Evolutionary conservation across 1,140 invertebrate genomes (phyloP), one percentile per base, ranked within the genome.

Genomic region (Magallana gigas): DNA sequence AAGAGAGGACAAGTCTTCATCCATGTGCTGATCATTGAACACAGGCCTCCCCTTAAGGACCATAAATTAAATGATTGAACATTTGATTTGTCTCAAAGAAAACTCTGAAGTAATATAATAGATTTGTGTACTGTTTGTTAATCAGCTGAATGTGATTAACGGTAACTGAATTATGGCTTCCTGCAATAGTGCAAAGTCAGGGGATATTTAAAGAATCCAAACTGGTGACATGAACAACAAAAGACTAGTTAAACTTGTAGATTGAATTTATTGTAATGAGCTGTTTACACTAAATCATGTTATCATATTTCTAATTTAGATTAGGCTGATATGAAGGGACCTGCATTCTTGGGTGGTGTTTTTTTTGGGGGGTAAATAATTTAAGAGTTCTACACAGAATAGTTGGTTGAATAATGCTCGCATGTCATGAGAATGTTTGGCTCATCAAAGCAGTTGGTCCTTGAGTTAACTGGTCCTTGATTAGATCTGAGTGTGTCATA

Each of bases 241-340:
- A 76, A 36, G 68, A 36, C 23, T 76, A 6, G 36, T 76, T 76
- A 76, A 76, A 76, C 68, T 29, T 36, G 68, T 36, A 29, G 68
- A 76, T 76, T 29, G 23, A 76, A 76, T 64, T 76, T 76, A 76
- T 76, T 76, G 68, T 29, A 76, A 76, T 76, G 12, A 76, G 23
- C 36, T 76, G 68, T 76, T 76, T 76, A 29, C 68, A 76, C 23
- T 11, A 76, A 76, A 76, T 76, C 23, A 29, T 29, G 18, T 76
- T 76, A 76, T 76, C 23, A 48, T 29, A 18, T 76, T 76, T 76
- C 68, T 76, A 76, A 36, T 76, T 76, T 23, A 23, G 36, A 76
- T 76, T 76, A 29, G 36, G 68, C 18, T 29, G 68, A 29, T 12
- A 29, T 76, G 68, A 8, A 62, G 14, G 60, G n/a, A 62, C 14